Evolutionary conservation across 2,797 vertebrate genomes (phyloP).

Genomic region (Lophius americanus): DNA sequence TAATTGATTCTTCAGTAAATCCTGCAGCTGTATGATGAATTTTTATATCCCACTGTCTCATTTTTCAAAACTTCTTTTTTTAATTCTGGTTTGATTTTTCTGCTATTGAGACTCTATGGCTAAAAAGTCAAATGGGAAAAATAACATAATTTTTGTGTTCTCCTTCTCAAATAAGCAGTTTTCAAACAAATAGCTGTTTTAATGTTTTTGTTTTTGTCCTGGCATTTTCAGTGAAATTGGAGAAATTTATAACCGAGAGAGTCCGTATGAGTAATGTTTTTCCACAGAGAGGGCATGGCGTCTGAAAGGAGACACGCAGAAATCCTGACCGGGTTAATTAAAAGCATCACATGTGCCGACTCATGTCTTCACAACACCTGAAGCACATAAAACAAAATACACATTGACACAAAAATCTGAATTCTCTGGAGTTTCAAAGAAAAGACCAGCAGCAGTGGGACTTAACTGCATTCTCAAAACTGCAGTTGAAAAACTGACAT

Average conservation of each 20-base stretch:
- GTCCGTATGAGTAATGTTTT: neutral
- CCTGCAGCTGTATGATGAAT: neutral
- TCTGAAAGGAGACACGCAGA: slow-evolving; percentile 52
- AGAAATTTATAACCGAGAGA: slow-evolving; percentile 26
- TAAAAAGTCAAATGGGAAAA: slow-evolving; percentile 19
- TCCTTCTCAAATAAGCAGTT: slow-evolving; percentile 2
- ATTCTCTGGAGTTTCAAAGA: slow-evolving; percentile 14
- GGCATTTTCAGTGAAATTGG: slow-evolving; percentile 21
- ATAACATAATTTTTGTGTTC: neutral
- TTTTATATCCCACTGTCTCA: neutral
- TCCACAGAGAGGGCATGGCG: slow-evolving; percentile 18
- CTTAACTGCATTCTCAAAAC: slow-evolving; percentile 8
- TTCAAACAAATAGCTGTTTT: slow-evolving; percentile 1
- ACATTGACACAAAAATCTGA: slow-evolving; percentile 28
- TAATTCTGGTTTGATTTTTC: neutral
- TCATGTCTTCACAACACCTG: slow-evolving; percentile 66
- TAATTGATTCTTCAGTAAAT: neutral
- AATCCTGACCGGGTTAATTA: slow-evolving; percentile 72
- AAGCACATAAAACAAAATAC: slow-evolving; percentile 49
- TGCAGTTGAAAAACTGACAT: neutral
- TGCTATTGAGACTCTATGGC: neutral
- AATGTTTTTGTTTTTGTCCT: slow-evolving; percentile 4
- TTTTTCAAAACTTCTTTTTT: neutral
- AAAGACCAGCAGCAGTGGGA: slow-evolving; percentile 13
- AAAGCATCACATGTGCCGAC: slow-evolving; percentile 47